Conservation (phyloP, 2,797 vertebrate species). For the Eremophila alpestris region DNA sequence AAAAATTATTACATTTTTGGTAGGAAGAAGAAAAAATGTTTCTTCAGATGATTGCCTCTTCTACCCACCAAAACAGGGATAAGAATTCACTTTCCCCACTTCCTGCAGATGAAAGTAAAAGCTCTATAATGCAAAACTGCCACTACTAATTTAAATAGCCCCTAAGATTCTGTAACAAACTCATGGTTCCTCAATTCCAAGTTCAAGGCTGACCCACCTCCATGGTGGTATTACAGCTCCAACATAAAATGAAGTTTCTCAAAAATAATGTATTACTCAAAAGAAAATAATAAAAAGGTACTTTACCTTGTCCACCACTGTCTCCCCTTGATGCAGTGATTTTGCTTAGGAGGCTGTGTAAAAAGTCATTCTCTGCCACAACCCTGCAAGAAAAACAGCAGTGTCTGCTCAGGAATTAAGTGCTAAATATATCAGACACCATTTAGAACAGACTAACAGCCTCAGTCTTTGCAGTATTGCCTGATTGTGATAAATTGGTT, state of each 20-base stretch:
- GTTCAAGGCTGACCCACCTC: neutral
- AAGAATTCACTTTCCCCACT: neutral
- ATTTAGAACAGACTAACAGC: neutral
- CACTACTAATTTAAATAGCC: neutral
- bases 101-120: neutral
- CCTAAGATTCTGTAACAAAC: neutral
- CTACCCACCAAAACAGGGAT: neutral
- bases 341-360: constrained; percentile 91
- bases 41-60: neutral
- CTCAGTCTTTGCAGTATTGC: neutral
- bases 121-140: neutral
- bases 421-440: neutral
- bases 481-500: neutral
- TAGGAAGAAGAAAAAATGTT: neutral
- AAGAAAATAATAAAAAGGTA: neutral
- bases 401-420: neutral
- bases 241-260: neutral
- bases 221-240: neutral
- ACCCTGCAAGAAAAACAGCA: constrained; percentile 76
- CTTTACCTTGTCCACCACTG: constrained; percentile 94
- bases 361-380: constrained; percentile 90
- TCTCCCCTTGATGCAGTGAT: constrained; percentile 89
- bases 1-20: neutral
- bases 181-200: neutral
- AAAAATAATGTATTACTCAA: neutral